Conservation (phyloP, 2,797 vertebrate genomes). For the Acrossocheilus fasciatus region DNA sequence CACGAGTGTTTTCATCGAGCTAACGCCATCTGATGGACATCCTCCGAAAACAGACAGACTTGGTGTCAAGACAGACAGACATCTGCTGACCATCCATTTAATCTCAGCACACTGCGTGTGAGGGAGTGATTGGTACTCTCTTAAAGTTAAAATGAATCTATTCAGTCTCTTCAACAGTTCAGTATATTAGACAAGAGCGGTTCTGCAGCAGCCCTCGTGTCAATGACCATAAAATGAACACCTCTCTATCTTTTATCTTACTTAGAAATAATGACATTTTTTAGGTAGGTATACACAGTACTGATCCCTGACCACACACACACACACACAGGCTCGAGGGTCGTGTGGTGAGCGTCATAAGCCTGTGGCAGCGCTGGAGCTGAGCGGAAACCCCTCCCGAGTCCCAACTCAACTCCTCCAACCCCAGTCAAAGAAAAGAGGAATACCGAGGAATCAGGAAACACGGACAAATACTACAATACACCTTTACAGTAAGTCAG, state of each 20-base stretch:
- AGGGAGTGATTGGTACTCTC: neutral
- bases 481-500: constrained; percentile 56
- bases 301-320: neutral
- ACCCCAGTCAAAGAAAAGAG: constrained; percentile 62
- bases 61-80: neutral
- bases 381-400: constrained; percentile 72
- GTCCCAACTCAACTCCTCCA: constrained; percentile 64
- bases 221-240: constrained; percentile 8
- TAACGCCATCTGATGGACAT: neutral
- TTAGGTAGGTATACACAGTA: neutral
- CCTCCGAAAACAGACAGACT: neutral
- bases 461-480: constrained; percentile 60
- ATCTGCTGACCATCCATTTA: constrained; percentile 7
- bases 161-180: neutral
- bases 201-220: neutral
- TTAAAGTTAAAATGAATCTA: neutral
- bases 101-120: neutral
- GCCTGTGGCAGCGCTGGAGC: constrained; percentile 54
- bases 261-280: neutral
- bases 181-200: neutral
- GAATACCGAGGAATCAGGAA: constrained; percentile 67
- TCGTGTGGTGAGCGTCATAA: constrained; percentile 61
- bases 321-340: constrained; percentile 15
- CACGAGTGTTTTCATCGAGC: neutral
- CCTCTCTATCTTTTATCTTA: neutral